Conservation (phyloP, 2,888 invertebrate genomes). For the Mythimna vitellina region DNA sequence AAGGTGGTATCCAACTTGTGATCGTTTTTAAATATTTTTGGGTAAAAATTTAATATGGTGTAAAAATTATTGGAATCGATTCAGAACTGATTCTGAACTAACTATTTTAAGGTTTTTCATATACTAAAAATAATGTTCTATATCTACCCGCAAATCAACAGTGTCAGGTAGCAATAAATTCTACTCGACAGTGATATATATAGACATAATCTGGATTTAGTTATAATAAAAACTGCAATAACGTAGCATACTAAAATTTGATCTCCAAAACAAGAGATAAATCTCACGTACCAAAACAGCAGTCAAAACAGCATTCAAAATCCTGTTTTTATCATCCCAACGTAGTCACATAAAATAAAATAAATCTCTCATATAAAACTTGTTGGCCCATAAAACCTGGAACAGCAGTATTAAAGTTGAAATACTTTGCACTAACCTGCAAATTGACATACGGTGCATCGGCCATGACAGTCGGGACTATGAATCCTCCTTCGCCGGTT, state of each 20-base stretch:
- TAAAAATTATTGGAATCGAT: too few relatives aligned
- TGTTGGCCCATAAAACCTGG: conserved; percentile 16
- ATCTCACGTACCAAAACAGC: conserved; percentile 5
- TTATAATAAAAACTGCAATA: neutral
- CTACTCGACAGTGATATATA: too few relatives aligned
- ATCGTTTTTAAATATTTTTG: too few relatives aligned
- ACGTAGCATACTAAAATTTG: neutral
- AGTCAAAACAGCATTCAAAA: conserved; percentile 31
- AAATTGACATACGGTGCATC: conserved; percentile 92
- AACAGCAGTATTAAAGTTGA: conserved; percentile 42
- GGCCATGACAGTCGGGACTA: conserved; percentile 93
- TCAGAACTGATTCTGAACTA: too few relatives aligned
- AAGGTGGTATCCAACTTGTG: too few relatives aligned
- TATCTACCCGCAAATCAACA: neutral
- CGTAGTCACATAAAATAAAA: conserved; percentile 32
- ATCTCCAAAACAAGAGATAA: neutral
- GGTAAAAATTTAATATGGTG: too few relatives aligned
- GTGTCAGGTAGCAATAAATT: neutral
- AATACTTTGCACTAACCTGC: conserved; percentile 85
- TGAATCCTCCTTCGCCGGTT: conserved; percentile 92
- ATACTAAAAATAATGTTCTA: too few relatives aligned
- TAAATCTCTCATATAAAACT: conserved; percentile 46
- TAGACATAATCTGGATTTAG: neutral
- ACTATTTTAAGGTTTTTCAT: too few relatives aligned
- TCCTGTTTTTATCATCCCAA: conserved; percentile 11